Conservation (phyloP, 30 jellyfish, hydroid and myxozoan genomes). For the Chrysaora quinquecirrha region DNA sequence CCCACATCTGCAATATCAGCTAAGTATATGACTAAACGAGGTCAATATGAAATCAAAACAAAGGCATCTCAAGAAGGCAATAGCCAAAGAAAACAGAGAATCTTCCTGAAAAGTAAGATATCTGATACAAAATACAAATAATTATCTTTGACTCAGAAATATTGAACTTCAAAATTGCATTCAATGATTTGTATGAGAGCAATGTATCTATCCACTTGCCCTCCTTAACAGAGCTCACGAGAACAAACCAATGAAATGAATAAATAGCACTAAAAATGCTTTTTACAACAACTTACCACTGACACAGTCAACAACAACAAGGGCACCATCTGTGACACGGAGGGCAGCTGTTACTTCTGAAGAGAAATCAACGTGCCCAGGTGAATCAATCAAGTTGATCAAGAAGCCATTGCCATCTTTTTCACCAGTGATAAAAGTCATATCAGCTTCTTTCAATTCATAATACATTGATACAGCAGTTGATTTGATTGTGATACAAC, state of each 20-base stretch:
- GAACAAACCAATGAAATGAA: no score
- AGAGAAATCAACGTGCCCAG: constrained; percentile 99
- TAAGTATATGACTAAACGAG: no score
- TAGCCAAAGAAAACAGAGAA: no score
- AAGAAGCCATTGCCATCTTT: constrained; percentile 96
- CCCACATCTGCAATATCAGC: no score
- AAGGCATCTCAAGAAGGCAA: neutral
- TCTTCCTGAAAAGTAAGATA: no score
- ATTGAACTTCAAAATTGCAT: no score
- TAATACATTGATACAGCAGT: constrained; percentile 99
- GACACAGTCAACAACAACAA: constrained; percentile 99
- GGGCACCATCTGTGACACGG: constrained; percentile 99
- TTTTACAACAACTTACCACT: constrained; percentile 93
- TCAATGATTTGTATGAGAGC: no score
- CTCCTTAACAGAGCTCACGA: no score
- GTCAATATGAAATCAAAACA: neutral
- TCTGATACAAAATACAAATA: no score
- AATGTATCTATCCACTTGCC: no score
- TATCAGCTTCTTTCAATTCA: constrained; percentile 87
- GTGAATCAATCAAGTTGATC: constrained; percentile 98
- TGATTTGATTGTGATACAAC: constrained; percentile 99
- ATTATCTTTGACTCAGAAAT: no score
- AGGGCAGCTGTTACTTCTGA: constrained; percentile 99
- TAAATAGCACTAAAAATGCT: no score
- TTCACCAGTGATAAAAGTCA: constrained; percentile 68